Percentiles rank a stretch among this genome's conserved stretches.
These are phyloP conservation scores for Aldabrachelys gigantea DNA, from an alignment of 2,113 vertebrate species.

Conservation along the genomic window DNA sequence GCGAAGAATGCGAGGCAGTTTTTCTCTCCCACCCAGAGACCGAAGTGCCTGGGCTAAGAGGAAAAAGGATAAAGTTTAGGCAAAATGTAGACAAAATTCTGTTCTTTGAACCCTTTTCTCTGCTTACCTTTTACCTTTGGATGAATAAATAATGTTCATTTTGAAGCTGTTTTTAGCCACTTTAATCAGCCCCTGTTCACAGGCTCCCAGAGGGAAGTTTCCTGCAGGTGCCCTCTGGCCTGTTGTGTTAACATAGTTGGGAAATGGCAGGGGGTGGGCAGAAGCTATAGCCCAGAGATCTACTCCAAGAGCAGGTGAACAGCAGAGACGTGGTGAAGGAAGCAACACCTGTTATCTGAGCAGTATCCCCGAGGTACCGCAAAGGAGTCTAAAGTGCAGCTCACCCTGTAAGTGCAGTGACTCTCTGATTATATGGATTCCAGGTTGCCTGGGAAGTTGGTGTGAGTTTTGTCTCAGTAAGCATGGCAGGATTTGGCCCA, in stretches of 20 bases:
- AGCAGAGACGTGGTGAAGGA: not conserved
- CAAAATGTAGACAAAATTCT: not conserved
- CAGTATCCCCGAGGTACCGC: not conserved
- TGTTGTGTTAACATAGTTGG: not conserved
- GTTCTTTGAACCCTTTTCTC: not conserved
- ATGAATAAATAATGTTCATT: not conserved
- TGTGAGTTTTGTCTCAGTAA: not conserved
- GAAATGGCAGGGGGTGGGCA: not conserved
- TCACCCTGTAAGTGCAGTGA: not conserved
- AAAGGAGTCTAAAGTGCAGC: not conserved
- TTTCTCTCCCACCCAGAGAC: not conserved
- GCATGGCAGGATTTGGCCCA: not conserved
- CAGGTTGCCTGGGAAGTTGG: not conserved
- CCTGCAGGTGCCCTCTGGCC: not conserved
- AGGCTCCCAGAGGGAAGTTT: not conserved
- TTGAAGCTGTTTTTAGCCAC: not conserved
- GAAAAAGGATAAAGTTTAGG: not conserved
- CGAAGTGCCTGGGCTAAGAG: not conserved
- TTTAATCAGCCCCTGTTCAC: not conserved
- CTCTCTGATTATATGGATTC: not conserved
- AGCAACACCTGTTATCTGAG: fast-evolving
- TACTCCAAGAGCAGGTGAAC: not conserved
- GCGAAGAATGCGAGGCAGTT: not conserved
- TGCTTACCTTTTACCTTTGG: not conserved
- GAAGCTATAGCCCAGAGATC: not conserved